phyloP scores from a whole-genome alignment of 2,113 vertebrate genomes.

The Lagopus leucura region DNA sequence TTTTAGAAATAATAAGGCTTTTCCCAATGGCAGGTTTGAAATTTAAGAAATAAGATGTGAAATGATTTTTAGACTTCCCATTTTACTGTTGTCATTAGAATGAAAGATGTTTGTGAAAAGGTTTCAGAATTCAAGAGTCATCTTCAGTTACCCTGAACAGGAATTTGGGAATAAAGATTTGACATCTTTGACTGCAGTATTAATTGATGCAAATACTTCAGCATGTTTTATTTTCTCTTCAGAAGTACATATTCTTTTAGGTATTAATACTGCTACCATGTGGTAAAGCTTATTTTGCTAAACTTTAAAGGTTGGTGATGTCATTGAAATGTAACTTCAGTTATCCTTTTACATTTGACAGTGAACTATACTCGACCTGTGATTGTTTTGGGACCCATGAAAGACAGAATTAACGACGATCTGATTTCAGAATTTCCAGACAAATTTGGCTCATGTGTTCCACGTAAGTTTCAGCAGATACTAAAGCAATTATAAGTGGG shows the following conservation, averaged over 20 bases:
- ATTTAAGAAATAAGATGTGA: neutral
- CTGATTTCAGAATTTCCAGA: slow-evolving; percentile 98
- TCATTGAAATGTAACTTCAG: neutral
- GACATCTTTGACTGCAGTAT: neutral
- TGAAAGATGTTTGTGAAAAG: neutral
- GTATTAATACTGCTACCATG: neutral
- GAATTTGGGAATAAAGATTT: neutral
- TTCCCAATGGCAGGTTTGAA: neutral
- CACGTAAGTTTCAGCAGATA: slow-evolving; percentile 85
- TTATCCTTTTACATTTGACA: slow-evolving; percentile 67
- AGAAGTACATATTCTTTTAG: neutral
- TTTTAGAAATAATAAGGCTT: neutral
- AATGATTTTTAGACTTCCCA: neutral
- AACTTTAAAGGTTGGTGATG: neutral
- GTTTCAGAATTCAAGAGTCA: neutral
- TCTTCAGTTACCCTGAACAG: neutral
- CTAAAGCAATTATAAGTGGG: neutral
- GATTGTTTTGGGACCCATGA: slow-evolving; percentile 98
- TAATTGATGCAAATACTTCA: neutral
- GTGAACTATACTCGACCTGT: slow-evolving; percentile 95
- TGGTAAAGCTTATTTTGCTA: neutral
- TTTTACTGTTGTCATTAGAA: neutral
- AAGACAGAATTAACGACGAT: slow-evolving; percentile 97
- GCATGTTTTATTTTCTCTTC: neutral
- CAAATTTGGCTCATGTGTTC: slow-evolving; percentile 98